Evolutionary conservation across 2,113 vertebrate species (phyloP).

Genomic region (Oncorhynchus gorbuscha): DNA sequence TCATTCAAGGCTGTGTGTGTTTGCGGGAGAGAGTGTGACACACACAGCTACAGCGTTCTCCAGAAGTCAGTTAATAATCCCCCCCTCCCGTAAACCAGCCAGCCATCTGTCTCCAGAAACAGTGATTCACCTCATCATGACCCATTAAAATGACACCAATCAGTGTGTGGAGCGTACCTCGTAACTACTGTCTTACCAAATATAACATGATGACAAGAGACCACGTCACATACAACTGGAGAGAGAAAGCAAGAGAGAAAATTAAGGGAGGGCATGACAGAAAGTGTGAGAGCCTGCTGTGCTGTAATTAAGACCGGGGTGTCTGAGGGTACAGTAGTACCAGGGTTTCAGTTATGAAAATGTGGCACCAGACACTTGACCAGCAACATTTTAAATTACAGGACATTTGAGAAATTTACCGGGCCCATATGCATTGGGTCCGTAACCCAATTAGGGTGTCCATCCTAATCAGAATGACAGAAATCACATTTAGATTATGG

Average conservation of each 20-base stretch:
- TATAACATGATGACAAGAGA: neutral
- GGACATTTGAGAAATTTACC: no score
- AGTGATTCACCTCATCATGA: constrained; percentile 9
- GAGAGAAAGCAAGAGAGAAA: neutral
- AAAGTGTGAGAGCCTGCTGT: neutral
- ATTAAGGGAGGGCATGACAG: neutral
- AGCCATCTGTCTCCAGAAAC: constrained; percentile 8
- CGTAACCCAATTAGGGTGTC: no score
- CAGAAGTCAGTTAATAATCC: neutral
- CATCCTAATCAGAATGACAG: no score
- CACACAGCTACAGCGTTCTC: neutral
- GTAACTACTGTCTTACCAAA: neutral
- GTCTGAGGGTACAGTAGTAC: neutral
- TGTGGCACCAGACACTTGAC: no score
- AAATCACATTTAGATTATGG: no score
- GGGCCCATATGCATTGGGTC: no score
- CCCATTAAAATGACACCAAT: constrained; percentile 7
- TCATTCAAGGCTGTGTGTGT: neutral
- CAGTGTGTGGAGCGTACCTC: neutral
- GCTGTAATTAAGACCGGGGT: neutral
- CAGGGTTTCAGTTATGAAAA: neutral
- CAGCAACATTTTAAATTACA: no score
- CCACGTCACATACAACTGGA: neutral
- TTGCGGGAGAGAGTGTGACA: neutral
- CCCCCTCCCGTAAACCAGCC: neutral